These are phyloP conservation scores for Maconellicoccus hirsutus DNA, from an alignment of 1,140 invertebrate genomes.

Conservation along the genomic window DNA sequence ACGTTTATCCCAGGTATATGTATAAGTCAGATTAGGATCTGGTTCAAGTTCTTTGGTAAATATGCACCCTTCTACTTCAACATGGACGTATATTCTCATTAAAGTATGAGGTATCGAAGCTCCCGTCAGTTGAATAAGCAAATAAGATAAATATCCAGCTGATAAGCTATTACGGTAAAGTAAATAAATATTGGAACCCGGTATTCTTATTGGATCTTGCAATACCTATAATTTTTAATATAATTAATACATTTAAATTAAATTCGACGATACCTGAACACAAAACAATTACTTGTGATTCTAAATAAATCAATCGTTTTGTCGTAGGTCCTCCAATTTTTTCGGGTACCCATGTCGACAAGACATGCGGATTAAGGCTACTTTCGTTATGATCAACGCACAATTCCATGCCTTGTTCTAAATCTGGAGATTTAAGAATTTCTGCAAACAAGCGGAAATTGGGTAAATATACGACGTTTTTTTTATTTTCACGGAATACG, in stretches of 20 bases:
- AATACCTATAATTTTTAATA: constrained; percentile 57
- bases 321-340: constrained; percentile 70
- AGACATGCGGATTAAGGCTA: constrained; percentile 61
- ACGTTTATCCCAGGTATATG: constrained; percentile 92
- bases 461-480: no score
- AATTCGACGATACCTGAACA: neutral
- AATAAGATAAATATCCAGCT: constrained; percentile 80
- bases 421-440: constrained; percentile 26
- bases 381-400: constrained; percentile 80
- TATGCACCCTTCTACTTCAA: constrained; percentile 81
- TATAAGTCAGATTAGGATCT: constrained; percentile 85
- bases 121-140: constrained; percentile 80
- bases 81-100: constrained; percentile 74
- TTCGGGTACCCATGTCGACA: constrained; percentile 73
- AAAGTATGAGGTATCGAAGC: constrained; percentile 64
- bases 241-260: neutral
- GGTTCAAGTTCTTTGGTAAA: constrained; percentile 89
- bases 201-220: constrained; percentile 86
- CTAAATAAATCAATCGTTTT: constrained; percentile 68
- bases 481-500: no score
- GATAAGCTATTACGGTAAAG: constrained; percentile 88
- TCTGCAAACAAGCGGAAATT: constrained; percentile 6
- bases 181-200: constrained; percentile 79
- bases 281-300: constrained; percentile 58
- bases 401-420: constrained; percentile 37